Evolutionary conservation across 2,113 vertebrate genomes (phyloP).

Genomic region (Furnarius figulus): DNA sequence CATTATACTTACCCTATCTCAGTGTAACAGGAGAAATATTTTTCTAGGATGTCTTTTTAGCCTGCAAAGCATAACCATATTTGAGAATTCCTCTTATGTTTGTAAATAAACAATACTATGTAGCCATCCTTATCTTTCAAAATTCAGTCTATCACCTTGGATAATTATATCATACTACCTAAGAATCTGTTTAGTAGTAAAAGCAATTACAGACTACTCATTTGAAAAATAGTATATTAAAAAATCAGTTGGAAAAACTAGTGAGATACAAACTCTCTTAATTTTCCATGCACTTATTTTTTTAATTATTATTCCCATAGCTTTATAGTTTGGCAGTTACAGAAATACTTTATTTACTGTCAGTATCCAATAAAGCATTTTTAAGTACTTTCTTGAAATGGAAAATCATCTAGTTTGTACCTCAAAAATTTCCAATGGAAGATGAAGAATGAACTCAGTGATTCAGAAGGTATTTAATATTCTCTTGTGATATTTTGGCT

Average conservation of each 20-base stretch:
- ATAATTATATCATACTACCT: neutral
- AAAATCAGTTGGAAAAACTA: neutral
- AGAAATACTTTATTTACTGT: neutral
- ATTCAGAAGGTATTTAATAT: neutral
- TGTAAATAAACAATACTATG: neutral
- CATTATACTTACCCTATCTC: neutral
- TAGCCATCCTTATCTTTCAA: neutral
- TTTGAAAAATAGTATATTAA: neutral
- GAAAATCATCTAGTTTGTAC: neutral
- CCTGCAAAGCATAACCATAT: neutral
- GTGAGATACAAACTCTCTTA: neutral
- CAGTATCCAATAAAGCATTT: neutral
- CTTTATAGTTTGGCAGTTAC: neutral
- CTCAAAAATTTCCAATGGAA: neutral
- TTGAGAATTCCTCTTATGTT: neutral
- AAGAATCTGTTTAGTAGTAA: neutral
- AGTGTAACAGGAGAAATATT: conserved; percentile 13
- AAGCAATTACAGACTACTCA: neutral
- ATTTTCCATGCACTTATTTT: neutral
- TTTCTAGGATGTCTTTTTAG: neutral
- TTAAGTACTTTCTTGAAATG: neutral
- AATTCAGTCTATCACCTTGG: neutral
- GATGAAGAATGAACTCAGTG: neutral
- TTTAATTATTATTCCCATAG: neutral
- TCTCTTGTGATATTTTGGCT: neutral